Conservation (phyloP, 2,888 invertebrate species). For the Plagiodera versicolora region DNA sequence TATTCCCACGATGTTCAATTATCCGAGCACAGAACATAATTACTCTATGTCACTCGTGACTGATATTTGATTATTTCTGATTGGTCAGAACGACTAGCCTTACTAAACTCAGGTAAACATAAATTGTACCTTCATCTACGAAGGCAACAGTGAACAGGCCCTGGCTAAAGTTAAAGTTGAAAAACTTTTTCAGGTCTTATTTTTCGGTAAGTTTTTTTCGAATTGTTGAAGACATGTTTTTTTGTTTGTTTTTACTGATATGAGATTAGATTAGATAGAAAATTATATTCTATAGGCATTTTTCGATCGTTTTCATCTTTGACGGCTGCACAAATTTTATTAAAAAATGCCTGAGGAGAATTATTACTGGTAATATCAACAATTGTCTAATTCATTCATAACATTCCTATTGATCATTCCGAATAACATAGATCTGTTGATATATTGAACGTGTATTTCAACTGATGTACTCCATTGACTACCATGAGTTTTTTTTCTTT, state of each 20-base stretch:
- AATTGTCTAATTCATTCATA: constrained; percentile 16
- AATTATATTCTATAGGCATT: not conserved
- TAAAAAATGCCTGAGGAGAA: constrained; percentile 35
- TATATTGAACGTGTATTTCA: no score
- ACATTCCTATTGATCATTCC: no score
- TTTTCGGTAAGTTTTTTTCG: not conserved
- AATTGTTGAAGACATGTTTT: not conserved
- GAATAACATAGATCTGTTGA: no score
- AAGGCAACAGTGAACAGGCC: not conserved
- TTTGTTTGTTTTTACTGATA: not conserved
- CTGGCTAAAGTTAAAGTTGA: not conserved
- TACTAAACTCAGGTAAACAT: no score
- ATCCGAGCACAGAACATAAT: no score
- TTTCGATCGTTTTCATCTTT: not conserved
- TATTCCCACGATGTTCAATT: no score
- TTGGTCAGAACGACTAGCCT: no score
- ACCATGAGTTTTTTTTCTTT: constrained; percentile 27
- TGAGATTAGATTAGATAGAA: not conserved
- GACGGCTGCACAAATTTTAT: not conserved
- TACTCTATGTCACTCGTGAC: no score
- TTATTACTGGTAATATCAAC: constrained; percentile 37
- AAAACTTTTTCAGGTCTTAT: no score
- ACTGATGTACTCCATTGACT: no score
- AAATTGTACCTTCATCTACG: no score
- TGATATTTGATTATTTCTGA: no score